Percentiles rank a stretch among this genome's conserved stretches.
phyloP scores from a whole-genome alignment of 1,140 invertebrate species.

The Metopolophium dirhodum region DNA sequence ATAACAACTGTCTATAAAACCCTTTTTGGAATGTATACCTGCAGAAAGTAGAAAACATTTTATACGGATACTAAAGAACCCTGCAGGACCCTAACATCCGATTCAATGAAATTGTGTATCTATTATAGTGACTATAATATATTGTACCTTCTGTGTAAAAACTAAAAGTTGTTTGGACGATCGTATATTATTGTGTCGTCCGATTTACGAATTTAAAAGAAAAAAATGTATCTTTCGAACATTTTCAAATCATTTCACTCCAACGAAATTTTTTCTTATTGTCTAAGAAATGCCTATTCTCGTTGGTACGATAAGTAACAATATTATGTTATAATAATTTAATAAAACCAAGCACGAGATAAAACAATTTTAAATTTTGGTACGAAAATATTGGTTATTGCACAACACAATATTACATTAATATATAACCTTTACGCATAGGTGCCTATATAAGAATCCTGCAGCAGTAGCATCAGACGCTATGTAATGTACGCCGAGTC shows the following conservation, averaged over 20 bases:
- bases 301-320: background rate
- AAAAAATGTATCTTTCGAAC: background rate
- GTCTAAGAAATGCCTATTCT: background rate
- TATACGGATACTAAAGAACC: background rate
- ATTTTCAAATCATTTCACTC: background rate
- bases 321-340: background rate
- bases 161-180: background rate
- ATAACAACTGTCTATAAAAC: background rate
- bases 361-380: background rate
- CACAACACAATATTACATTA: background rate
- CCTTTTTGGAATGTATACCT: background rate
- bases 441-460: background rate
- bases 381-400: background rate
- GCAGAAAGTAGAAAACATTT: constrained; percentile 3
- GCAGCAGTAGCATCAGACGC: background rate
- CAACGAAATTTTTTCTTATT: background rate
- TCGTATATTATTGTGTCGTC: background rate
- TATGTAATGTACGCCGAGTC: background rate
- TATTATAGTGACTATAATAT: background rate
- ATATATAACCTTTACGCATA: background rate
- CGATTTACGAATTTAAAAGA: background rate
- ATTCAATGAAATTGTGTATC: background rate
- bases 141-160: background rate
- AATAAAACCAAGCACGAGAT: background rate
- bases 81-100: background rate